Evolutionary conservation across 2,888 invertebrate genomes (phyloP), one percentile per base, ranked within the genome.

Genomic region (Octodonta nipae): DNA sequence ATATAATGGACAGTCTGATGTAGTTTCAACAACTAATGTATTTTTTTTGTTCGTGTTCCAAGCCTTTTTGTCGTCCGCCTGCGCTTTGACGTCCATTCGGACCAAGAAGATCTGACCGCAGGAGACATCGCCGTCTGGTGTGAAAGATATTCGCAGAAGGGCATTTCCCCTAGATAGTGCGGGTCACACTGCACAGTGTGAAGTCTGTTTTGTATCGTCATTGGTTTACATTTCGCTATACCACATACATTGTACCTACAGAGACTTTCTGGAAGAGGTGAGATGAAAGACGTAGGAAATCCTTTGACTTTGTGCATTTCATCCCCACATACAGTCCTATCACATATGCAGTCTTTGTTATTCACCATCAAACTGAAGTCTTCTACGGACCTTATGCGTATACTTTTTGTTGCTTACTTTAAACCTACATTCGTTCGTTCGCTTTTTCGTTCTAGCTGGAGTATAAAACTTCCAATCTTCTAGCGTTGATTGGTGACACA

Each of bases 161-260:
- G 59, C 38, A 58, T 58, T 17, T 46, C 44, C 20, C 55, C 55
- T 27, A 43, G 46, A 42, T 61, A 63, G 26, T 56, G 47, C 2
- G 52, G 39, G 38, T 58, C 53, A 42, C 64, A 64, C 32, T 45
- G 44, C n/a, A 61, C 52, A 1, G 51, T 50, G 42, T 58, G 55
- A 29, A 64, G 49, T 30, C 48, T 49, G 33, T 55, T 51, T 29
- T 50, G 49, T 16, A 58, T 47, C 3, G 52, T 56, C 6, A 40
- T 38, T 10, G 58, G 43, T 16, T 40, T 44, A 41, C 64, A 65
- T 25, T 40, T 40, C 6, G 45, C 45, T 24, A 61, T 37, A 2
- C 64, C 64, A 33, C 64, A 64, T 16, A 60, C 56, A 33, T 60
- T 63, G 38, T 61, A 55, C 17, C 50, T 51, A 38, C 64, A 64